phyloP scores from a whole-genome alignment of 2,113 vertebrate genomes.

The Esox niger region DNA sequence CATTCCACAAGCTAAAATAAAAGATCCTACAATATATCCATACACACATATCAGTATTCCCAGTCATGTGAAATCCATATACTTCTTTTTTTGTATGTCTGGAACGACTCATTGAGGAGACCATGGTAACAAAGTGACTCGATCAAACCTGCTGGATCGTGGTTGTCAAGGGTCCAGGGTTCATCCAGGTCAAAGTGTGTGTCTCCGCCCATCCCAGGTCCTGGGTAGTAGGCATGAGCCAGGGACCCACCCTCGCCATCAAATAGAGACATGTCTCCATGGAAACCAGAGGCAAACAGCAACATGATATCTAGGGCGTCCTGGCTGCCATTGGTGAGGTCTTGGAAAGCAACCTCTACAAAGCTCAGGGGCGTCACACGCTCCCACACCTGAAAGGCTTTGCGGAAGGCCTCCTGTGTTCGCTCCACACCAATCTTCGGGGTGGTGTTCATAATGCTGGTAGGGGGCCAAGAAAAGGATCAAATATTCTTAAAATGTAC shows the following conservation, averaged over 20 bases:
- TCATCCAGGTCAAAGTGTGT: slow-evolving; percentile 94
- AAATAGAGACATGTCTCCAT: slow-evolving; percentile 95
- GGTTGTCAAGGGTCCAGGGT: slow-evolving; percentile 89
- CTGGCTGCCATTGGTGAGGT: slow-evolving; percentile 76
- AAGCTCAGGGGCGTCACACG: slow-evolving; percentile 84
- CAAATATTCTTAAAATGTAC: background rate
- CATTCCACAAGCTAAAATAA: no score
- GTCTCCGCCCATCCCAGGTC: slow-evolving; percentile 91
- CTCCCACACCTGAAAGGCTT: slow-evolving; percentile 86
- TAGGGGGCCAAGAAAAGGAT: background rate
- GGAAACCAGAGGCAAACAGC: slow-evolving; percentile 93
- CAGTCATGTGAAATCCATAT: background rate
- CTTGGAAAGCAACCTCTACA: slow-evolving; percentile 77
- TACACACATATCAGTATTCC: no score
- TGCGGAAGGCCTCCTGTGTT: slow-evolving; percentile 74
- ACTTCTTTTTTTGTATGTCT: background rate
- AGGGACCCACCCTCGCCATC: slow-evolving; percentile 91
- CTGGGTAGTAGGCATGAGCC: slow-evolving; percentile 94
- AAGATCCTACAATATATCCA: no score
- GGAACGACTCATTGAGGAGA: background rate
- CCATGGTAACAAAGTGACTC: background rate
- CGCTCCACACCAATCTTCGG: slow-evolving; percentile 80
- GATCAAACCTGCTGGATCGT: slow-evolving; percentile 79
- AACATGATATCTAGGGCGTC: slow-evolving; percentile 87
- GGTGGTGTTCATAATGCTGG: slow-evolving; percentile 88